phyloP scores from a whole-genome alignment of 1,140 invertebrate genomes.

The Ladona fulva region DNA sequence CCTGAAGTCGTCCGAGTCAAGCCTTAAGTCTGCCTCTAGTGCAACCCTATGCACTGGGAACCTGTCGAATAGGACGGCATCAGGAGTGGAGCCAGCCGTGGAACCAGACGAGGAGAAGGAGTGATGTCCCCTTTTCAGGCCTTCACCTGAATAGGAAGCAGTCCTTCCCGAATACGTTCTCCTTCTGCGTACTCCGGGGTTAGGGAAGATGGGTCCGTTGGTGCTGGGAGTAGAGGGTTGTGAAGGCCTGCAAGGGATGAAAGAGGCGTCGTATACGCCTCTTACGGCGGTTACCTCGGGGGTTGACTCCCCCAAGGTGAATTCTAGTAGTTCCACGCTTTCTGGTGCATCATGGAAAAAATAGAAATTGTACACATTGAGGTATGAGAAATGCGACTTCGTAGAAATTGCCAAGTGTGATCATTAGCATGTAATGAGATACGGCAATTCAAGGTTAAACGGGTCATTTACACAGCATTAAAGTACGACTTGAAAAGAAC shows the following conservation, averaged over 20 bases:
- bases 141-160: background rate
- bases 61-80: slow-evolving; percentile 17
- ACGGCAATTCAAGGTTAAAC: too few relatives aligned
- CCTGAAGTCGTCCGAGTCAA: slow-evolving; percentile 43
- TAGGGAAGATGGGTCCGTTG: background rate
- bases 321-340: slow-evolving; percentile 33
- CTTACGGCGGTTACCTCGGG: slow-evolving; percentile 36
- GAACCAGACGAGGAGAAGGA: slow-evolving; percentile 15
- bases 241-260: background rate
- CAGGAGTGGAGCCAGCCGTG: slow-evolving; percentile 20
- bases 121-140: slow-evolving; percentile 12
- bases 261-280: slow-evolving; percentile 22
- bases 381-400: too few relatives aligned
- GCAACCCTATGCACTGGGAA: slow-evolving; percentile 34
- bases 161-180: background rate
- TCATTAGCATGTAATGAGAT: too few relatives aligned
- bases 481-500: too few relatives aligned
- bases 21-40: slow-evolving; percentile 40
- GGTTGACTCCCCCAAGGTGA: slow-evolving; percentile 38
- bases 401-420: too few relatives aligned
- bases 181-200: background rate
- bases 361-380: too few relatives aligned
- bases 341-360: slow-evolving; percentile 24
- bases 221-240: background rate
- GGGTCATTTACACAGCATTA: too few relatives aligned